Base-by-base conservation (phyloP, 2,797 vertebrate genomes). In the Acomys russatus region DNA sequence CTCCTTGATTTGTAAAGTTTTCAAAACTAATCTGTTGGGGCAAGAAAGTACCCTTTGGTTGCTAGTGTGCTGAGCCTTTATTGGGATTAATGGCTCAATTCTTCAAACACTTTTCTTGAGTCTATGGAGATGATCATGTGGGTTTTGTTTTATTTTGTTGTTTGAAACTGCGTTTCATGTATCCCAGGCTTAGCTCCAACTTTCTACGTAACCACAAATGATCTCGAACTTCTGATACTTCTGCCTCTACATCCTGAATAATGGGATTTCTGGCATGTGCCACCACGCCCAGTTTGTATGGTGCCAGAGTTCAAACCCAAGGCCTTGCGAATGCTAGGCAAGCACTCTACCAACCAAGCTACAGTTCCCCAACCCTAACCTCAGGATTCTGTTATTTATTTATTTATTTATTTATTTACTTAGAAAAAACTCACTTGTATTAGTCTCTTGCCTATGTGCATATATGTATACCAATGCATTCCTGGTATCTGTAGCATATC, bases 281-380 rank as follows among this genome's bases (percentile, higher is more conserved):
- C 28, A 74, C 25, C 25, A 22, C 23, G 25, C 28, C 15, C 3
- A 33, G 25, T 49, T 76, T 63, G 3, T 20, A 18, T 49, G n/a
- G 70, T 44, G 33, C 54, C 38, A 9, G 9, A 38, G 14, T 38
- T 20, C n/a, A 35, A 74, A 61, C 70, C 9, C 33, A 25, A 49
- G 54, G 54, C 9, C 10, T 61, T 6, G 9, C 30, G n/a, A 38
- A 30, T 73, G n/a, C 51, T 12, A 61, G 54, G 17, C n/a, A 74
- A 88, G 54, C n/a, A 22, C 25, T 18, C 68, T 38, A 35, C 22
- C 51, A 35, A n/a, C 84, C 38, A 33, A 56, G 51, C 33, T 5
- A 9, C 15, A 44, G n/a, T 0, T 0, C 20, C 9, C 23, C n/a
- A 35, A 35, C 51, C 9, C 9, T 22, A 87, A 5, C 18, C n/a